Conservation (phyloP, 2,888 invertebrate species). For the Drosophila dives region DNA sequence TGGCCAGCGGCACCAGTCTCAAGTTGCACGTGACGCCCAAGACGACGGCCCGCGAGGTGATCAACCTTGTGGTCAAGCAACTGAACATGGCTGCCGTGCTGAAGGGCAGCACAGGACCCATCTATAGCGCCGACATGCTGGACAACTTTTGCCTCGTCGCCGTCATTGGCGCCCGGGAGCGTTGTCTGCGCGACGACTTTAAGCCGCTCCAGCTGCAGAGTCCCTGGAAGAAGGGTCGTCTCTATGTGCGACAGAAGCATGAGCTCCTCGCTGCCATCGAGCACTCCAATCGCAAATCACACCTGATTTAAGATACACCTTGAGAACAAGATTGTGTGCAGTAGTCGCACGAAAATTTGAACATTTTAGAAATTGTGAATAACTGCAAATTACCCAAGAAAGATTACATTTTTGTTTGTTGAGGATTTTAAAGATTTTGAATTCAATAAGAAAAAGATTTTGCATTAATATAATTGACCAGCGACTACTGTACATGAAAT, state of each 20-base stretch:
- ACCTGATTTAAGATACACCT: constrained; percentile 79
- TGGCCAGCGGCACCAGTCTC: constrained; percentile 96
- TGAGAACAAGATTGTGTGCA: background rate
- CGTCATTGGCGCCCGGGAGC: constrained; percentile 96
- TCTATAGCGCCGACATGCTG: constrained; percentile 92
- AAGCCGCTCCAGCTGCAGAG: constrained; percentile 96
- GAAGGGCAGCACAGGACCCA: constrained; percentile 94
- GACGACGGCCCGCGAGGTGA: constrained; percentile 97
- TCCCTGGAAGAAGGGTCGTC: constrained; percentile 97
- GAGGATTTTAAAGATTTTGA: background rate
- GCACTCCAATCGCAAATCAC: constrained; percentile 93
- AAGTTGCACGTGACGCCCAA: constrained; percentile 96
- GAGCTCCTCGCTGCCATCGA: constrained; percentile 95
- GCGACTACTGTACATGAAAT: background rate
- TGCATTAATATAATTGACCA: background rate
- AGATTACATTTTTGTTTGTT: background rate
- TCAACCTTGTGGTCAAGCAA: constrained; percentile 97
- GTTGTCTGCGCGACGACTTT: constrained; percentile 97
- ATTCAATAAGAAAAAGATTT: background rate
- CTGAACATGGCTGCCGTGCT: constrained; percentile 96
- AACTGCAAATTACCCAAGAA: background rate
- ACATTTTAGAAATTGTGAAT: background rate
- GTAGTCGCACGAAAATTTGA: background rate
- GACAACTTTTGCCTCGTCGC: constrained; percentile 97
- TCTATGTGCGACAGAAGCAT: constrained; percentile 96